These are phyloP conservation scores for Sicus ferrugineus DNA, from an alignment of 2,888 invertebrate species.

Conservation along the genomic window DNA sequence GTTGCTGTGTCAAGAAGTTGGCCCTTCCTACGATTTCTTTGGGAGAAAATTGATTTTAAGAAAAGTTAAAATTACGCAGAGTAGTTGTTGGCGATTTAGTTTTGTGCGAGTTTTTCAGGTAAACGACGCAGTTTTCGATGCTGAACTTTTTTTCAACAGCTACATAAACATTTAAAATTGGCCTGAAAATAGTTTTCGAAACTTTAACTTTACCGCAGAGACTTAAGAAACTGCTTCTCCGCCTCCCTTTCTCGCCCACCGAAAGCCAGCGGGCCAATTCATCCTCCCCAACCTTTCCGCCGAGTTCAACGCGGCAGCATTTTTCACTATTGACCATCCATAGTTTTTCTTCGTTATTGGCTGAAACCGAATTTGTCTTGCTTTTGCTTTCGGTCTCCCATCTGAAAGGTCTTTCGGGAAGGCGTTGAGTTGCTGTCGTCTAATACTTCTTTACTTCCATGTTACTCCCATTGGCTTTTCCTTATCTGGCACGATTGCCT, in stretches of 20 bases:
- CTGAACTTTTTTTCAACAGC: not conserved
- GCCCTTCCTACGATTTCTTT: constrained; percentile 7
- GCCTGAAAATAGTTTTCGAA: not conserved
- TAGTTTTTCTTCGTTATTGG: too few species aligned
- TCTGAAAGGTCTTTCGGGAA: too few species aligned
- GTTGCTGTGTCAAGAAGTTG: constrained; percentile 16
- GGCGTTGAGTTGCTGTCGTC: too few species aligned
- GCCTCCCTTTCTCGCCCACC: too few species aligned
- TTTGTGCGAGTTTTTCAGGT: not conserved
- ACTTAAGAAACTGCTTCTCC: too few species aligned
- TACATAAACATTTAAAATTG: not conserved
- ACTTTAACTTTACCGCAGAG: not conserved
- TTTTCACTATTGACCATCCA: constrained; percentile 1
- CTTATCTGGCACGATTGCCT: not conserved
- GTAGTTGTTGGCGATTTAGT: constrained; percentile 9
- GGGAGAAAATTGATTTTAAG: constrained; percentile 24
- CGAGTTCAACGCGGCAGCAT: not conserved
- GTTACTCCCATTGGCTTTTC: not conserved
- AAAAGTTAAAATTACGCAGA: constrained; percentile 17
- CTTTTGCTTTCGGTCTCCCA: too few species aligned
- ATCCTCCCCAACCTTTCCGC: not conserved
- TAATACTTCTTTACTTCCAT: not conserved
- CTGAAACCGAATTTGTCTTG: too few species aligned
- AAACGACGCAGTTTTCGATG: not conserved
- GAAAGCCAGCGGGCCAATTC: too few species aligned